These are phyloP conservation scores for Anoplius nigerrimus DNA, from an alignment of 2,888 invertebrate genomes.

Conservation along the genomic window DNA sequence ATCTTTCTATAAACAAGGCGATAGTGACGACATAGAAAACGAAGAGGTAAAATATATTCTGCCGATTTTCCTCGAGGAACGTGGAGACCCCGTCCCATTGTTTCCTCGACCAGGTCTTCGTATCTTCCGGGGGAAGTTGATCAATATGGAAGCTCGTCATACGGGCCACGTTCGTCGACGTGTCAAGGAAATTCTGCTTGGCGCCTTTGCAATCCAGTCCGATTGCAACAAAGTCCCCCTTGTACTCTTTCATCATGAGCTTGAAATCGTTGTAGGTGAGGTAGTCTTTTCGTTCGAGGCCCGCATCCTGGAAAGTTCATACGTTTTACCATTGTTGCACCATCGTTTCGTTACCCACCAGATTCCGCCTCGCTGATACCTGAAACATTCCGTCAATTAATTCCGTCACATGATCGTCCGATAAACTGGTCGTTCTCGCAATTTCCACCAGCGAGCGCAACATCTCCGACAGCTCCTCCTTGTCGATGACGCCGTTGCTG, in stretches of 20 bases:
- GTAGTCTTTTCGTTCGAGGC: constrained; percentile 91
- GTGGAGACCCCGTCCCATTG: constrained; percentile 93
- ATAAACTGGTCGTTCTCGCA: constrained; percentile 91
- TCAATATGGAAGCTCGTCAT: constrained; percentile 97
- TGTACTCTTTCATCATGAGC: constrained; percentile 97
- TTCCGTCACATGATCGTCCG: constrained; percentile 93
- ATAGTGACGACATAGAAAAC: constrained; percentile 96
- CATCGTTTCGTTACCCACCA: too few relatives aligned
- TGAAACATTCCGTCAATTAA: constrained; percentile 96
- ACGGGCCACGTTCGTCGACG: constrained; percentile 94
- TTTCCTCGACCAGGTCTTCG: constrained; percentile 80
- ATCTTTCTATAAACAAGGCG: constrained; percentile 94
- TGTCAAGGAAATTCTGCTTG: constrained; percentile 95
- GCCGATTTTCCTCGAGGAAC: constrained; percentile 95
- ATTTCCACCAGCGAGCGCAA: constrained; percentile 94
- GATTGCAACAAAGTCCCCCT: constrained; percentile 95
- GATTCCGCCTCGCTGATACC: constrained; percentile 72
- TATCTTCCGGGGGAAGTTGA: constrained; percentile 78
- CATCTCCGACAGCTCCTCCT: constrained; percentile 95
- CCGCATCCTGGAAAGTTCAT: constrained; percentile 82
- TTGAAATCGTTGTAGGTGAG: constrained; percentile 95
- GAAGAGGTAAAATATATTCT: constrained; percentile 96
- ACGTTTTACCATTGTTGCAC: too few relatives aligned
- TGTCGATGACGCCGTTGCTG: constrained; percentile 94
- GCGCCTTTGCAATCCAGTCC: constrained; percentile 96